Evolutionary conservation across 2,888 invertebrate genomes (phyloP), one percentile per base, ranked within the genome.

Genomic region (Drepana falcataria): DNA sequence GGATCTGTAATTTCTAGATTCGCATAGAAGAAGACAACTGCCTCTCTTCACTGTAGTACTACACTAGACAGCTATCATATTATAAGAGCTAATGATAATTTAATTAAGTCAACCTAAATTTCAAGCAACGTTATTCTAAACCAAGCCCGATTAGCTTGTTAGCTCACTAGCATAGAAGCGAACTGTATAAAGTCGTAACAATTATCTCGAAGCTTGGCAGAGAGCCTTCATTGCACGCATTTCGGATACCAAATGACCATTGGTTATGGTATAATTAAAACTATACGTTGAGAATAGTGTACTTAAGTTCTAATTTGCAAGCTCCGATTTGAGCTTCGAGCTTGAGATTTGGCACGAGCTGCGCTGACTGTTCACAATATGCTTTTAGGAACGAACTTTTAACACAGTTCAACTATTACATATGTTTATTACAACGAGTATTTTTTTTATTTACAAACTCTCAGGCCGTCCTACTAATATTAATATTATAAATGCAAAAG

Each of bases 211-310:
- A 51, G 51, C 51, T 34, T 51, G 40, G 51, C 51, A 51, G 35
- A 51, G 51, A 40, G 49, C 37, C 49, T 49, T 37, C 7, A 51
- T 40, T 51, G 51, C 51, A 51, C 51, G 51, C 51, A 51, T 51
- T 40, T 51, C 40, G 51, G 44, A 44, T 44, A 44, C 44, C 44
- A 44, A 44, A 44, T 44, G 6, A 9, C 9, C 5, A 7, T 44
- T 48, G 52, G 35, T 51, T 44, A 44, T 44, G 44, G 44, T 9
- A 44, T 44, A 44, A 44, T 9, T 44, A 9, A 44, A 44, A 9
- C 9, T 9, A 44, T 44, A 44, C 44, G 44, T 9, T 44, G 9
- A 9, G 44, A 6, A 44, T 44, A 9, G 44, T 44, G 44, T 44
- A 44, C 7, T 44, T 44, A 44, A 44, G 44, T 9, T 44, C 2